phyloP scores from a whole-genome alignment of 2,113 vertebrate genomes.

The Pluvianellus socialis region DNA sequence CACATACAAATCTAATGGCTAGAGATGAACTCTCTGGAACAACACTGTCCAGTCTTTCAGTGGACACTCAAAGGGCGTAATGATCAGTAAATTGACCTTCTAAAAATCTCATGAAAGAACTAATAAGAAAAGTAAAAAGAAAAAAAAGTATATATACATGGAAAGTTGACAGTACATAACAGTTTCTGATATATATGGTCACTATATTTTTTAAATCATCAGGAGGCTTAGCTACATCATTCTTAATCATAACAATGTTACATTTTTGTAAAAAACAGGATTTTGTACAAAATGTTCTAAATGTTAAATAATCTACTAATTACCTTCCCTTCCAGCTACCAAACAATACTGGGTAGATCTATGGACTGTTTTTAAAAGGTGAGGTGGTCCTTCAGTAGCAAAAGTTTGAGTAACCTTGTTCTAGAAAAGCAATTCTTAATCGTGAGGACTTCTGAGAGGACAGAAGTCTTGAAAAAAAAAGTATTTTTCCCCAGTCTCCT shows the following conservation, averaged over 20 bases:
- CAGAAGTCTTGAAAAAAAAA: background rate
- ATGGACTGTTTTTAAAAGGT: background rate
- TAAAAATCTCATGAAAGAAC: background rate
- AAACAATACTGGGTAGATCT: background rate
- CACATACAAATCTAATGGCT: background rate
- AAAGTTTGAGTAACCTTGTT: background rate
- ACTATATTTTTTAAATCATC: background rate
- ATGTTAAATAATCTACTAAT: background rate
- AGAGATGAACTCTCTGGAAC: background rate
- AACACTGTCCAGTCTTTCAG: background rate
- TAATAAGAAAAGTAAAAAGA: background rate
- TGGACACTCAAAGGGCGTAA: background rate
- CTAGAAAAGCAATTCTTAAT: background rate
- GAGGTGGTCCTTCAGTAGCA: background rate
- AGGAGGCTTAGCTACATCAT: background rate
- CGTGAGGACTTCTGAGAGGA: background rate
- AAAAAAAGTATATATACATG: background rate
- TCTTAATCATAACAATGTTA: background rate
- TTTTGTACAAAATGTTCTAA: background rate
- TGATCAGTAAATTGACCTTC: background rate
- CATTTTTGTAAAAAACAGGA: background rate
- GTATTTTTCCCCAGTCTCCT: background rate
- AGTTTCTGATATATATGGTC: background rate
- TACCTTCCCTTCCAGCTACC: background rate
- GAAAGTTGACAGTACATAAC: background rate